phyloP scores from a whole-genome alignment of 2,113 vertebrate genomes.

The Chaetorhynchus papuensis region DNA sequence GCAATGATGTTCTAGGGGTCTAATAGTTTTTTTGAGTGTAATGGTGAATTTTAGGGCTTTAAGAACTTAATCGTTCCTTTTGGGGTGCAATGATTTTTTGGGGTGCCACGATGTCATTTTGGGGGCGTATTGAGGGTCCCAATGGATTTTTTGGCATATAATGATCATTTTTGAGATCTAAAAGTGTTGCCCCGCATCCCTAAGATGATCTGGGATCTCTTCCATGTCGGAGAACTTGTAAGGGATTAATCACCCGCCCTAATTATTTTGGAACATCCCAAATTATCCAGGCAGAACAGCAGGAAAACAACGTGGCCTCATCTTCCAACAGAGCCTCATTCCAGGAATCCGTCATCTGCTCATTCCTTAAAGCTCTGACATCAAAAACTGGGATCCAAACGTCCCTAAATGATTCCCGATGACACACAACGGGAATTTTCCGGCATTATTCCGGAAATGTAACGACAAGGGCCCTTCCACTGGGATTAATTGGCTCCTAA shows the following conservation, averaged over 20 bases:
- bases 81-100: not conserved
- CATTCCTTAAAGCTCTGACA: slow-evolving; percentile 29
- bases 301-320: not conserved
- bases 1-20: not conserved
- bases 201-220: accelerated
- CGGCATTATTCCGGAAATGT: slow-evolving; percentile 50
- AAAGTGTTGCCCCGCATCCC: accelerated
- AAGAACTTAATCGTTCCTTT: not conserved
- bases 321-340: not conserved
- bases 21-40: not conserved
- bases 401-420: slow-evolving; percentile 17
- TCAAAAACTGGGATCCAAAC: slow-evolving; percentile 18
- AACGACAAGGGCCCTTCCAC: not conserved
- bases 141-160: not conserved
- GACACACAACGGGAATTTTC: slow-evolving; percentile 26
- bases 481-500: slow-evolving; percentile 5
- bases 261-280: slow-evolving; percentile 7
- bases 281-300: not conserved
- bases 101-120: not conserved
- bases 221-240: not conserved
- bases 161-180: not conserved
- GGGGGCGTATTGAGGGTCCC: accelerated
- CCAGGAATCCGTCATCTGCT: slow-evolving; percentile 26
- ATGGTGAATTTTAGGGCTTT: not conserved
- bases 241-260: not conserved